Evolutionary conservation across 2,888 invertebrate genomes (phyloP), one percentile per base, ranked within the genome.

Genomic region (Halocaridina rubra): DNA sequence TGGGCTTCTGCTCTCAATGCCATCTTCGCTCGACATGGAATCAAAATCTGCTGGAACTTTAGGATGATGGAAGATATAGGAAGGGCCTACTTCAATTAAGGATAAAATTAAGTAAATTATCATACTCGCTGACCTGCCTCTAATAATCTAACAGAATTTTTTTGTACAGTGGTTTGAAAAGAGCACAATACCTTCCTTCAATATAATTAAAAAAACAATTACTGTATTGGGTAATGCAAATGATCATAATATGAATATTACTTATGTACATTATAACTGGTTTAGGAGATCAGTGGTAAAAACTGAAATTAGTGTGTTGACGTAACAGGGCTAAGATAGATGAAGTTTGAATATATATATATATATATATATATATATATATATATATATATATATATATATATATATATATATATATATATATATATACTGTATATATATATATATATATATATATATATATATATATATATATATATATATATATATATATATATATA

Each of bases 401-500:
- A 67, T 67, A 67, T 67, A 67, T 67, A 67, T 64, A 64, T 64
- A 64, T 61, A 19, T 61, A 61, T 33, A 71, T 32, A n/a, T n/a
- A n/a, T n/a, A n/a, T n/a, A n/a, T n/a, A n/a, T n/a, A n/a, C n/a
- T n/a, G n/a, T n/a, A n/a, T 32, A 46, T 46, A 53, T 75, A 53
- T 75, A 46, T 75, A 75, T 75, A 75, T 75, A 75, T 75, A 75
- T 75, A 75, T 75, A 75, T 64, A 78, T 64, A 78, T 78, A 64
- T 64, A 78, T 78, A 64, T 64, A 59, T 59, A 64, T 64, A 64
- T 78, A 64, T 61, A 78, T 61, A 39, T 53, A 57, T 39, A 53
- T 32, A 57, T 57, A 30, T 29, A 39, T 76, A 76, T 27, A 74
- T 33, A 24, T 16, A 30, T 2, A 67, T 33, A 27, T n/a, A n/a